Conservation (phyloP, 2,888 invertebrate genomes). For the Neocrepidodera transversa region DNA sequence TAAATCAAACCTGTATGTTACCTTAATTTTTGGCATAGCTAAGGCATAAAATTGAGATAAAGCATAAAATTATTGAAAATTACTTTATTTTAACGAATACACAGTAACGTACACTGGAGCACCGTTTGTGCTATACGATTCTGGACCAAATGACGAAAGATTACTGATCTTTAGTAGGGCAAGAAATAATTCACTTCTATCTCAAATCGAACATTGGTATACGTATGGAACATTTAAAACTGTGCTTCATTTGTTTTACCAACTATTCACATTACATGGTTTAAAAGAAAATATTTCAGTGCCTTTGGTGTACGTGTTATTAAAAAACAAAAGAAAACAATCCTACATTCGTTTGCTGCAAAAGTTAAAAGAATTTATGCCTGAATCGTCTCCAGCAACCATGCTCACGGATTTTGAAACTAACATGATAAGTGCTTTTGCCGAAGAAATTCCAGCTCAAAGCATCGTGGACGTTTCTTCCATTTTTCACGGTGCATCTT, state of each 20-base stretch:
- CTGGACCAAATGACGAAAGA: neutral
- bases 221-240: neutral
- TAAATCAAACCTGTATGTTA: too few relatives aligned
- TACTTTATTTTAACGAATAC: neutral
- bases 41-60: neutral
- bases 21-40: too few relatives aligned
- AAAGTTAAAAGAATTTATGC: too few relatives aligned
- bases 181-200: neutral
- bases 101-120: too few relatives aligned
- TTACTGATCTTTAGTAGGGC: neutral
- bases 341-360: neutral
- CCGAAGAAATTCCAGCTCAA: neutral
- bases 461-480: constrained; percentile 6
- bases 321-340: too few relatives aligned
- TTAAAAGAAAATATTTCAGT: neutral
- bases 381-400: neutral
- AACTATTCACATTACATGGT: too few relatives aligned
- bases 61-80: too few relatives aligned
- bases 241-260: neutral
- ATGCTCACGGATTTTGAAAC: neutral
- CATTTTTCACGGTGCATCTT: neutral
- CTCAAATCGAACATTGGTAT: neutral
- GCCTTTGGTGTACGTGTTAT: too few relatives aligned
- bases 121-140: too few relatives aligned
- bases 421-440: neutral